phyloP scores from a whole-genome alignment of 1,140 invertebrate species.

The Daktulosphaira vitifoliae region DNA sequence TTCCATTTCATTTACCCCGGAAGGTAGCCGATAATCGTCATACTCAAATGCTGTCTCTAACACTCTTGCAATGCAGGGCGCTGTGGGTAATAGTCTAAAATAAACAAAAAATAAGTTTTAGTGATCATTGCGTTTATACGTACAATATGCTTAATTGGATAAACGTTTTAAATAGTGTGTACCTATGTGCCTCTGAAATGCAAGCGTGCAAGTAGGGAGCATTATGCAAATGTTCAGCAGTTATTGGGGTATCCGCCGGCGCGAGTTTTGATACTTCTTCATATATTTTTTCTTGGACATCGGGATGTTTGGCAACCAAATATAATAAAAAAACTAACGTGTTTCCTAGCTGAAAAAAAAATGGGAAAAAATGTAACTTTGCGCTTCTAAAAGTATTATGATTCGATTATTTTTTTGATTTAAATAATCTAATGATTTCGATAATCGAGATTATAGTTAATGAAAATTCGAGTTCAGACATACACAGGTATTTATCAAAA shows the following conservation, averaged over 20 bases:
- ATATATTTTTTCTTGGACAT: conserved; percentile 63
- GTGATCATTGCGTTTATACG: not conserved
- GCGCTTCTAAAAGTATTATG: too few species aligned
- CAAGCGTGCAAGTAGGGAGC: conserved; percentile 74
- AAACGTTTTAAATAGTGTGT: too few species aligned
- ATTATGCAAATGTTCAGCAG: conserved; percentile 52
- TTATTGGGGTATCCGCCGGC: conserved; percentile 50
- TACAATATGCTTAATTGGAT: too few species aligned
- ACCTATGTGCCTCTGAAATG: conserved; percentile 71
- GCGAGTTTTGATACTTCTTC: conserved; percentile 58
- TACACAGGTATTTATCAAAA: too few species aligned
- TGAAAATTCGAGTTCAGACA: too few species aligned
- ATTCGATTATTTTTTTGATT: too few species aligned
- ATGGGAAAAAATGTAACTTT: too few species aligned
- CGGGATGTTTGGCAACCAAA: conserved; percentile 58
- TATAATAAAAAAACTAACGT: conserved; percentile 70
- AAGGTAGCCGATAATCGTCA: conserved; percentile 62
- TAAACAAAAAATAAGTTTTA: conserved; percentile 22
- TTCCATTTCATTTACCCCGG: conserved; percentile 54
- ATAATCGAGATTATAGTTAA: too few species aligned
- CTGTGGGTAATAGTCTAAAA: conserved; percentile 66
- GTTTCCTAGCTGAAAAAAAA: conserved; percentile 63
- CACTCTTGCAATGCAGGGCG: conserved; percentile 71
- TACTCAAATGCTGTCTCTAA: conserved; percentile 66
- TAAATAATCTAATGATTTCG: too few species aligned